Evolutionary conservation across 2,797 vertebrate genomes (phyloP), one percentile per base, ranked within the genome.

Genomic region (Coregonus sp.): DNA sequence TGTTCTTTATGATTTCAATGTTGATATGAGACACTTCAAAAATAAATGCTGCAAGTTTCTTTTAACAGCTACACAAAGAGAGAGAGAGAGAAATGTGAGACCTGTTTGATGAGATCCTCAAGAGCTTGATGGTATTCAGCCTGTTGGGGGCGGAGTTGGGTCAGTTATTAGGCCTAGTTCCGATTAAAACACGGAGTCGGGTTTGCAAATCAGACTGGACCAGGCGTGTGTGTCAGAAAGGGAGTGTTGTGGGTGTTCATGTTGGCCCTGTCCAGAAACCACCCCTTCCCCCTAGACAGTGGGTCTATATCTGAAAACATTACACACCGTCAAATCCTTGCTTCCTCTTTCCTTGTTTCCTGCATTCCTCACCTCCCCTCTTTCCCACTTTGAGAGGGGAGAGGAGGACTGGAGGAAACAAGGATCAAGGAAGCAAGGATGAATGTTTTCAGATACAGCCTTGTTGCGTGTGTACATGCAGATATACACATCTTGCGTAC

Each of bases 71-170:
- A 7, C 3, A 71, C 40, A 71, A n/a, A 70, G 50, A 40, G 54
- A 72, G 4, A 67, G 7, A 11, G 18, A 3, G 33, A 37, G 59
- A 74, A 73, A 69, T 35, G 15, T 74, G 74, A 31, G 78, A 80
- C 76, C 76, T 54, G 40, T 76, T 81, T n/a, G 75, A 75, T n/a
- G 75, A 75, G 84, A 66, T 75, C 78, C 69, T 91, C 70, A 82
- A 87, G 7, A 84, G 84, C 84, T 75, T 90, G 84, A 88, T 88
- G 73, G 87, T 86, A 72, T 87, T 90, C 85, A 89, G 89, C 50
- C 80, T 86, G 77, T 77, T 65, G 76, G 77, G 84, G 87, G 80
- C 78, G 80, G 86, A 86, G 83, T 73, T 6, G 15, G n/a, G 59
- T 78, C 80, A 85, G 75, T 68, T 74, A 75, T 83, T 47, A 12